These are phyloP conservation scores for Alauda arvensis DNA, from an alignment of 2,797 vertebrate genomes.

Conservation along the genomic window DNA sequence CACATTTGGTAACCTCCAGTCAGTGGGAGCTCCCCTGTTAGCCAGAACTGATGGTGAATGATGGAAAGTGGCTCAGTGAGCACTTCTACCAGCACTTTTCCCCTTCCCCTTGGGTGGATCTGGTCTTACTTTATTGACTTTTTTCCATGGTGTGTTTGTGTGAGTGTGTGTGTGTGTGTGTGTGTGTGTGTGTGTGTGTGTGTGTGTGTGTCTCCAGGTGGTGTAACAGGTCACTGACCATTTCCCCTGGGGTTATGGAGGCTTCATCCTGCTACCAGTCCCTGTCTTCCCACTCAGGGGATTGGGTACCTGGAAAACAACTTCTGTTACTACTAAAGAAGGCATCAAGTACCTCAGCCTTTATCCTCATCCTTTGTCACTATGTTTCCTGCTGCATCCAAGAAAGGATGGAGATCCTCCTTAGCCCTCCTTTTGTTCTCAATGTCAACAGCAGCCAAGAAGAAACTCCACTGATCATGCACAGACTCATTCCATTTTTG, in stretches of 20 bases:
- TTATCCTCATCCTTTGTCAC: neutral
- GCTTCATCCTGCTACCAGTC: neutral
- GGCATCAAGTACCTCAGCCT: neutral
- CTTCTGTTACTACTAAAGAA: neutral
- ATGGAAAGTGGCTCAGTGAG: neutral
- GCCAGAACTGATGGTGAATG: neutral
- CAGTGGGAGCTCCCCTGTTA: rapidly evolving
- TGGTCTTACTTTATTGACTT: neutral
- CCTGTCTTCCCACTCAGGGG: neutral
- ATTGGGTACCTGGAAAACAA: neutral
- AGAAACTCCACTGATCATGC: rapidly evolving
- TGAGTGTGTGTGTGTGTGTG: neutral
- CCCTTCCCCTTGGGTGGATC: neutral
- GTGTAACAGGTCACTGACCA: neutral
- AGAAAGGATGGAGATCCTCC: neutral
- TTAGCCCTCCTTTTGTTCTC: neutral
- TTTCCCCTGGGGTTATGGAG: neutral
- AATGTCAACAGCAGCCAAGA: neutral
- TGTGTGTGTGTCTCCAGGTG: neutral
- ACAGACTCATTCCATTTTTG: neutral
- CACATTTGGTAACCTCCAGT: neutral
- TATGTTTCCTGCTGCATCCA: neutral
- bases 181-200: too few species aligned
- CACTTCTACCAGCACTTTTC: neutral
- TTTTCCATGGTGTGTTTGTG: too few species aligned